Base-by-base conservation (phyloP, 1,140 invertebrate genomes). In the Tetramorium simillimum region DNA sequence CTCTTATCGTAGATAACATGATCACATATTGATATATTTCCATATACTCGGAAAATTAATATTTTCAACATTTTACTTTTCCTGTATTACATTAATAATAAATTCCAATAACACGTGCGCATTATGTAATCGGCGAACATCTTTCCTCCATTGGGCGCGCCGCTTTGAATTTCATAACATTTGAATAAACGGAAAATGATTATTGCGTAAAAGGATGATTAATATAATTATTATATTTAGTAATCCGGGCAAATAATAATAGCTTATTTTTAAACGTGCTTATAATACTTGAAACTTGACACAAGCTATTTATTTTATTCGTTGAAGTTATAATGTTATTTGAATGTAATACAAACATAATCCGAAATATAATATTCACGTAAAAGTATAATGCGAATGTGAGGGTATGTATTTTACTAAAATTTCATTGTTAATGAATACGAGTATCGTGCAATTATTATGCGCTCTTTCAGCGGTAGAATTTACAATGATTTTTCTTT, bases 361-460 rank as follows among this genome's bases (percentile, higher is more conserved):
- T 37, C 3, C 21, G 40, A 56, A 58, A 56, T 75, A 7, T 28
- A 43, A 62, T 14, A 62, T 69, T 24, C 7, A 33, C 9, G 1
- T 60, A 18, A 43, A 62, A 43, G 12, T 58, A 76, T 2, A 40
- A 58, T 76, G 21, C 28, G 51, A 2, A 3, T 9, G 65, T 3
- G 3, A 60, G 33, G 1, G 33, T 24, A 14, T 46, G 1, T 28
- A 5, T 46, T 60, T 62, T 16, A 46, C 9, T 7, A 16, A 46
- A 77, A 43, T 77, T 60, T 77, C 24, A 62, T 76, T 60, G 37
- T 77, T 43, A 43, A 77, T 28, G 37, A 69, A 60, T 24, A 46
- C 2, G 3, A 60, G 3, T 49, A 62, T 46, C 9, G 56, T 16
- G 21, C 3, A 56, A 60, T 76, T 76, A 60, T 46, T 6, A 12